phyloP scores from a whole-genome alignment of 2,888 invertebrate species.

The Branchinecta sandiegonensis region DNA sequence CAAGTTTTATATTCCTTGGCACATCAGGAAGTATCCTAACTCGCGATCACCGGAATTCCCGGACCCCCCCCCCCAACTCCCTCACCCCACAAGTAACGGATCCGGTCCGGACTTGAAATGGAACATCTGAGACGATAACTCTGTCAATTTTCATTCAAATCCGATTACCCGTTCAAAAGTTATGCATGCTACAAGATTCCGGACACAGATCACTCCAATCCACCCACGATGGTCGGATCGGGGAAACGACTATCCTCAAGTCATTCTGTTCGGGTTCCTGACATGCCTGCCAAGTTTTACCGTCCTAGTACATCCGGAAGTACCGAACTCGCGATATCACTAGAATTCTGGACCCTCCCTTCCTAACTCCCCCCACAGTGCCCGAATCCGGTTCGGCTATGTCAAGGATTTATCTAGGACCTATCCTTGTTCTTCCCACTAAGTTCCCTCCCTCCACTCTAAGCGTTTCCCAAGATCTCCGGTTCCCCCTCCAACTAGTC shows the following conservation, averaged over 20 bases:
- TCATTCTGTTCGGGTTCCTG: not conserved
- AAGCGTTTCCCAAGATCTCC: slow-evolving; percentile 11
- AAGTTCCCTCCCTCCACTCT: slow-evolving; percentile 11
- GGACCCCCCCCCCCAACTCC: too few relatives aligned
- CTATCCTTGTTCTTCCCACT: too few relatives aligned
- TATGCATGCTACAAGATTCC: not conserved
- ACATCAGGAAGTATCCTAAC: too few relatives aligned
- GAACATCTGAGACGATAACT: too few relatives aligned
- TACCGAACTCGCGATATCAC: not conserved
- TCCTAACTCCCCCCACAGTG: too few relatives aligned
- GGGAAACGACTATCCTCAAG: not conserved
- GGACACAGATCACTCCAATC: not conserved
- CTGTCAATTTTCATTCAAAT: too few relatives aligned
- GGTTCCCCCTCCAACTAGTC: slow-evolving; percentile 12
- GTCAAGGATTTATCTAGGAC: too few relatives aligned
- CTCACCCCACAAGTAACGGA: too few relatives aligned
- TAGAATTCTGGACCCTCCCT: not conserved
- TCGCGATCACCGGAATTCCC: too few relatives aligned
- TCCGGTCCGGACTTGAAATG: too few relatives aligned
- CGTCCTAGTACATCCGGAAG: not conserved
- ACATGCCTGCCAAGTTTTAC: not conserved
- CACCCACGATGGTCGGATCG: not conserved
- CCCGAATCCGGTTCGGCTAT: too few relatives aligned
- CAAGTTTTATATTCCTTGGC: too few relatives aligned
- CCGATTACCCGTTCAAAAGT: not conserved